Evolutionary conservation across 2,113 vertebrate species (phyloP).

Genomic region (Oceanites oceanicus): DNA sequence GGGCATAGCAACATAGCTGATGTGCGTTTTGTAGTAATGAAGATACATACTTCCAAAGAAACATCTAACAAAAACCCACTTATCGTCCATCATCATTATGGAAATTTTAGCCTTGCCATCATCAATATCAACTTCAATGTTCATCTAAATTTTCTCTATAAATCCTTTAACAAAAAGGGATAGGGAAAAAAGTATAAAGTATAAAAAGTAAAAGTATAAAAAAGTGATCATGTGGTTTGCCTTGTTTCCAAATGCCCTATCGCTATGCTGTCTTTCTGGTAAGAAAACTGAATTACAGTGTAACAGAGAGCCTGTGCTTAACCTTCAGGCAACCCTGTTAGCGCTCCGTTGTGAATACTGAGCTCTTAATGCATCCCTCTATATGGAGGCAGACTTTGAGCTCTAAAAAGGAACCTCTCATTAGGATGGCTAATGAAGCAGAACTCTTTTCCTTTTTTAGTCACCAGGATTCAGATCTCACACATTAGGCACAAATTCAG

Average conservation of each 20-base stretch:
- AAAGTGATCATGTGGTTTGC: background rate
- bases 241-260: background rate
- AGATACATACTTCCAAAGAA: background rate
- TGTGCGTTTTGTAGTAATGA: background rate
- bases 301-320: background rate
- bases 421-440: background rate
- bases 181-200: background rate
- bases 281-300: background rate
- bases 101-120: background rate
- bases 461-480: background rate
- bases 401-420: background rate
- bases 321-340: background rate
- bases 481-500: conserved; percentile 21
- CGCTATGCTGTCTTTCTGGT: background rate
- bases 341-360: background rate
- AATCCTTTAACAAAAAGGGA: background rate
- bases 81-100: background rate
- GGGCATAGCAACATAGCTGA: background rate
- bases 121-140: background rate
- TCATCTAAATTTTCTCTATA: background rate
- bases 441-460: background rate
- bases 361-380: background rate
- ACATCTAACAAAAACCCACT: background rate
- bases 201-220: background rate
- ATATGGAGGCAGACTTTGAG: background rate